Conservation (phyloP, 2,797 vertebrate genomes). For the Sebastes melanostomus region DNA sequence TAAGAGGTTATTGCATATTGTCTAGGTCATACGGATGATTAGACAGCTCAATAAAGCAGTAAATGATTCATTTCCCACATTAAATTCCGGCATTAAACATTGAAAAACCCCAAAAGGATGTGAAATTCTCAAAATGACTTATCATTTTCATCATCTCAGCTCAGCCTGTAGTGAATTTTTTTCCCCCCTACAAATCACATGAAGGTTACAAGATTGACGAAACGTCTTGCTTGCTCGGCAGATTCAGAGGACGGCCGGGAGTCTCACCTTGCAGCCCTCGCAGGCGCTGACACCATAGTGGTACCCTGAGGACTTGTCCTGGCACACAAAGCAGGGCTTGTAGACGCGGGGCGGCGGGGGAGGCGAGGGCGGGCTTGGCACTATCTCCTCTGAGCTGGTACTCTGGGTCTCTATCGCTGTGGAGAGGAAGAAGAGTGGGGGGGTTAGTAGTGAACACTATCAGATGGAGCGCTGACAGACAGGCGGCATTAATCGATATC, state of each 20-base stretch:
- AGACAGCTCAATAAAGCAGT: not conserved
- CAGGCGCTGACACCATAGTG: conserved; percentile 97
- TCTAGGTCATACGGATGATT: not conserved
- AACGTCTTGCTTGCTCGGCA: conserved; percentile 63
- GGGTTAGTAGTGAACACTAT: conserved; percentile 49
- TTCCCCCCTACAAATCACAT: conserved; percentile 21
- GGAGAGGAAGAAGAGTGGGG: conserved; percentile 42
- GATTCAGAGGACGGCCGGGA: conserved; percentile 56
- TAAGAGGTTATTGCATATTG: not conserved
- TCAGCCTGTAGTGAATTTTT: not conserved
- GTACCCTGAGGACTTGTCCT: conserved; percentile 96
- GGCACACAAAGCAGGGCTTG: conserved; percentile 96
- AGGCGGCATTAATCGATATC: conserved; percentile 51
- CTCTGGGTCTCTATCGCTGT: conserved; percentile 93
- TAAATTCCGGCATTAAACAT: conserved; percentile 17
- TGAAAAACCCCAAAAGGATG: conserved; percentile 19
- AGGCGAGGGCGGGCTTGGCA: conserved; percentile 90
- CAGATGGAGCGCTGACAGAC: conserved; percentile 43
- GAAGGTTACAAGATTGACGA: conserved; percentile 44
- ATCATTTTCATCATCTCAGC: conserved; percentile 15
- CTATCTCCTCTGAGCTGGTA: conserved; percentile 94
- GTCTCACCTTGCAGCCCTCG: conserved; percentile 92
- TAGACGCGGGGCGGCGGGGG: conserved; percentile 93
- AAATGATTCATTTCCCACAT: not conserved
- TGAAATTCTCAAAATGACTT: conserved; percentile 11